These are phyloP conservation scores for Selenia dentaria DNA, from an alignment of 2,888 invertebrate genomes.

Conservation along the genomic window DNA sequence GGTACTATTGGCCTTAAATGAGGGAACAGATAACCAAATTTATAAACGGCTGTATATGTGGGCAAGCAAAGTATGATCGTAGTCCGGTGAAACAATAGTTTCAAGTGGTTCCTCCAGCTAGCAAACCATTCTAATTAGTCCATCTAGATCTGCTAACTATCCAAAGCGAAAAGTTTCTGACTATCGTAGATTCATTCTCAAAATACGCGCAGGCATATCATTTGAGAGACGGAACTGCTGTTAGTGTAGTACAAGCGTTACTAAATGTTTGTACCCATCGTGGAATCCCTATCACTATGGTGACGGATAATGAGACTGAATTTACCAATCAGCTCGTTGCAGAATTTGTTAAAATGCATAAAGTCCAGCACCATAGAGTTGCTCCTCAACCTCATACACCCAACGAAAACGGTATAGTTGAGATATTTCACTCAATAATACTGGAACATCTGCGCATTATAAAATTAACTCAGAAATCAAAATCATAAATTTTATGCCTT, in stretches of 20 bases:
- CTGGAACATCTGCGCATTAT: not conserved
- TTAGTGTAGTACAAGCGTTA: constrained; percentile 29
- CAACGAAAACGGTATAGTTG: constrained; percentile 26
- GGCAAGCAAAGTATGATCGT: constrained; percentile 35
- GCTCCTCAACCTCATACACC: constrained; percentile 23
- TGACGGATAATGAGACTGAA: constrained; percentile 32
- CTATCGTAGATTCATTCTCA: constrained; percentile 25
- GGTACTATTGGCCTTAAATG: constrained; percentile 40
- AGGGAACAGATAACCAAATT: constrained; percentile 33
- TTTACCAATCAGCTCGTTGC: constrained; percentile 26
- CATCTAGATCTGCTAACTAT: constrained; percentile 32
- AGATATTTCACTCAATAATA: constrained; percentile 15
- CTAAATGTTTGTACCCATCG: constrained; percentile 28
- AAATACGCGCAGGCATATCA: constrained; percentile 32
- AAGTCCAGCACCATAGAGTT: constrained; percentile 25
- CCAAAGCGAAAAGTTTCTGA: constrained; percentile 32
- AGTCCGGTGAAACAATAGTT: constrained; percentile 21
- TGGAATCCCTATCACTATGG: constrained; percentile 19
- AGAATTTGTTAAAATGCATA: constrained; percentile 25
- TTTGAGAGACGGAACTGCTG: constrained; percentile 24
- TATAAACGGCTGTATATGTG: constrained; percentile 30
- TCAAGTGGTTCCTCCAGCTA: constrained; percentile 26
- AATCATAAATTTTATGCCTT: not conserved
- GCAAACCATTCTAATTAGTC: constrained; percentile 31
- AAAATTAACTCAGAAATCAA: too few species aligned